Evolutionary conservation across 2,888 invertebrate species (phyloP), one percentile per base, ranked within the genome.

Genomic region (Andrena praecox): DNA sequence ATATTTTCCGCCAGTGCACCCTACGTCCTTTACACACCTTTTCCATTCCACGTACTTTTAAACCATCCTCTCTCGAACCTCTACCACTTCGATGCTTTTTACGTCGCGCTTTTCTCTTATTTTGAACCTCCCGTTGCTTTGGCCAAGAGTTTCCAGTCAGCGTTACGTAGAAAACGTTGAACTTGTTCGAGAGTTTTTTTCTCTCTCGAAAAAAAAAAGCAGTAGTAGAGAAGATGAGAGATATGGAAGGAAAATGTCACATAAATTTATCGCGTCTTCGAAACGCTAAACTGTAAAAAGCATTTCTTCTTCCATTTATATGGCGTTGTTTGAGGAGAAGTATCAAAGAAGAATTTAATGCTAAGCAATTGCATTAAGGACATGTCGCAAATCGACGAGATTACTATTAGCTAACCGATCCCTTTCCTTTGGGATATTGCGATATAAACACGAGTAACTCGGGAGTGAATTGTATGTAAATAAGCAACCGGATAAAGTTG

Each of bases 21-120:
- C 77, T 69, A 82, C 84, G 81, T 84, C 80, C 83, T 89, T 85
- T 81, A 77, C 83, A 83, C 80, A 80, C 82, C 82, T 88, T 81
- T 87, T 86, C 85, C 86, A 84, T 85, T 82, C 81, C 80, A 77
- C 85, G 85, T 90, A 83, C 77, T 83, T 83, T 83, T 83, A 83
- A 81, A 83, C 77, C 83, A 77, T 29, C 71, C 82, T 50, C 75
- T 72, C 76, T 42, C 71, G 27, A 59, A 50, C 79, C 88, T 87
- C 86, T 90, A 89, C 89, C 88, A 90, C 90, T 90, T 89, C 87
- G 89, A 91, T 87, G 90, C 91, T 91, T 90, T 91, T 88, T 87
- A 87, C 87, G 89, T 86, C 82, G 84, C 85, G 83, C 80, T 86
- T 88, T 84, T 78, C 82, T 82, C 75, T 84, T 82, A 82, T 87